Base-by-base conservation (phyloP, 2,113 vertebrate genomes). In the cattle (Bos taurus) region DNA sequence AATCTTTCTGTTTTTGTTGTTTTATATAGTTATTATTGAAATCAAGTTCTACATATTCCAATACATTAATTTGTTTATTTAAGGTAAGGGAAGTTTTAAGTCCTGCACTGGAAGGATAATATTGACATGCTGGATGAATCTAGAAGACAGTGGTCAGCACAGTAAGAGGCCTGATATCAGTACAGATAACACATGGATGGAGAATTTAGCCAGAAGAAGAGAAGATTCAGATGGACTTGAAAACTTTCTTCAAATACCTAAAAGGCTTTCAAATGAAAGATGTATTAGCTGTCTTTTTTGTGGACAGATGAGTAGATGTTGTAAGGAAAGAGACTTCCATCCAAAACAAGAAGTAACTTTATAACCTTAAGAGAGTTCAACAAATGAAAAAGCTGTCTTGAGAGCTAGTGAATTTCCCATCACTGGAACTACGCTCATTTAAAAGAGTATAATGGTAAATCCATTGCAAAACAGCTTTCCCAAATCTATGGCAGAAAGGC, bases 281-380 rank as follows among this genome's bases (percentile, higher is more conserved):
- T 36, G 9, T 48, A 93, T 56, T 94, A 43, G 9, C 48, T 89
- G 21, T 96, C 23, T 96, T 92, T 36, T 90, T 56, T 90, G 40
- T 46, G 54, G n/a, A 59, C n/a, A 1, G 23, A 59, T 46, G 67
- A 91, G 30, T 50, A 60, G 71, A 94, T 60, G 5, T 50, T 33
- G 7, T 30, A 88, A 96, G 43, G 36, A 60, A 93, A 95, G 0
- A 90, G 23, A 95, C 60, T 92, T 96, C 36, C 23, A 40, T 67
- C 36, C 54, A 83, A 62, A 92, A 87, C 56, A 86, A 90, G 82
- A 89, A 93, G 23, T 56, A 80, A 85, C 36, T 46, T 91, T 90
- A 56, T 81, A 96, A 90, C 26, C 84, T 85, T 92, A 48, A 94
- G 60, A 97, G 52, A 89, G 40, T 64, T 77, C 43, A 95, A 59